Base-by-base conservation (phyloP, 2,113 vertebrate genomes). In the Syngnathoides biaculeatus region DNA sequence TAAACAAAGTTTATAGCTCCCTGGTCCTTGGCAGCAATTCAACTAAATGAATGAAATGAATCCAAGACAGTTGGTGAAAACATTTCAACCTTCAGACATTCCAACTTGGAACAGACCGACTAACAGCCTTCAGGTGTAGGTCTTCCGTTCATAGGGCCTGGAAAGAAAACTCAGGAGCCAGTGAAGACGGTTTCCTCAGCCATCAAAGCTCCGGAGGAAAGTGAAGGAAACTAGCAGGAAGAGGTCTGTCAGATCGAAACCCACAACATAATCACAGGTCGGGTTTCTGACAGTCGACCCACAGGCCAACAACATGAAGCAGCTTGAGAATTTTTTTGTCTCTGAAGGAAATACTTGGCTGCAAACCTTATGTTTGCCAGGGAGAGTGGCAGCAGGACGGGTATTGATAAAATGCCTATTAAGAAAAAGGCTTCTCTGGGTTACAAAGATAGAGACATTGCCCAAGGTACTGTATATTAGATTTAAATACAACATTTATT, bases 211-310 rank as follows among this genome's bases (percentile, higher is more conserved):
- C 60, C 39, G 26, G 60, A 43, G 60, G 13, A 62, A 62, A 62
- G 60, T 62, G 60, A 40, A 62, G 60, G 60, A 62, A 62, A 62
- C 60, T 24, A 43, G 60, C 60, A 62, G 60, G 60, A 62, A 62
- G 60, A 62, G 60, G 60, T 62, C 60, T 45, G 60, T 62, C 60
- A 62, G n/a, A 62, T 62, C 60, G 39, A 62, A 62, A 62, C 22
- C 60, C 60, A 62, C 60, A 42, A 17, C 40, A 45, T 62, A 62
- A 45, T 62, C 60, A 43, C 60, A 62, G 60, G 60, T 43, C 22
- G 39, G 10, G n/a, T 26, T 62, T 62, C 60, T 62, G 60, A 62
- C 60, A 62, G 60, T 42, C 40, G 60, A 43, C 60, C 60, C 39
- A 43, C 12, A 43, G 40, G 40, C 40, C 22, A 26, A 43, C 39